Percentiles rank a stretch among this genome's conserved stretches.
These are phyloP conservation scores for Eciton burchellii DNA, from an alignment of 1,140 invertebrate species.

Conservation along the genomic window DNA sequence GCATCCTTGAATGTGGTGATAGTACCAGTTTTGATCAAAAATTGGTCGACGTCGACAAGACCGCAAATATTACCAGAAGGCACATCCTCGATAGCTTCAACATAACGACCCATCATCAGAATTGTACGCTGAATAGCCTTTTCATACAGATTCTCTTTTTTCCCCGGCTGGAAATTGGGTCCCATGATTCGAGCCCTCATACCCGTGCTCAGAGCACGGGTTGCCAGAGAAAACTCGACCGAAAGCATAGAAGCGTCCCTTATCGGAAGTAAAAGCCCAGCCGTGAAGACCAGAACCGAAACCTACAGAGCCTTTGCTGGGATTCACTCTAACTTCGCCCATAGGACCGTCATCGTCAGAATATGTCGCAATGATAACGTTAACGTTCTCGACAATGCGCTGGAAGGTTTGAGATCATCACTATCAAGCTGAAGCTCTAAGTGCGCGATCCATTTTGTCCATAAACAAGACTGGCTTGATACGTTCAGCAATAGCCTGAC, in stretches of 20 bases:
- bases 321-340: constrained; percentile 98
- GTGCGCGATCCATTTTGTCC: constrained; percentile 99
- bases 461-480: constrained; percentile 99
- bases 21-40: constrained; percentile 99
- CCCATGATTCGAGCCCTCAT: constrained; percentile 99
- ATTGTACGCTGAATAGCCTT: constrained; percentile 99
- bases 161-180: constrained; percentile 98
- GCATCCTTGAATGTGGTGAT: constrained; percentile 99
- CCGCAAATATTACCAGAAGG: constrained; percentile 99
- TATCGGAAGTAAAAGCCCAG: constrained; percentile 99
- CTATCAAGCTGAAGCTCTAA: constrained; percentile 98
- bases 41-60: constrained; percentile 99
- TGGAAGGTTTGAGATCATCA: constrained; percentile 99
- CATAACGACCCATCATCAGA: constrained; percentile 99
- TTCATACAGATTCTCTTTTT: constrained; percentile 99
- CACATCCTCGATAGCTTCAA: constrained; percentile 99
- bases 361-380: constrained; percentile 99
- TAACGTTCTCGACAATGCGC: constrained; percentile 99
- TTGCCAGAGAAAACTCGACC: constrained; percentile 99
- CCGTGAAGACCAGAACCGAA: constrained; percentile 99
- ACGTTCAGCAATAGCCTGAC: constrained; percentile 99
- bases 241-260: constrained; percentile 99
- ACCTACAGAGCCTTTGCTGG: constrained; percentile 98
- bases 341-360: constrained; percentile 98
- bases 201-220: constrained; percentile 96